Conservation (phyloP, 2,113 vertebrate genomes). For the Terrapene triunguis region DNA sequence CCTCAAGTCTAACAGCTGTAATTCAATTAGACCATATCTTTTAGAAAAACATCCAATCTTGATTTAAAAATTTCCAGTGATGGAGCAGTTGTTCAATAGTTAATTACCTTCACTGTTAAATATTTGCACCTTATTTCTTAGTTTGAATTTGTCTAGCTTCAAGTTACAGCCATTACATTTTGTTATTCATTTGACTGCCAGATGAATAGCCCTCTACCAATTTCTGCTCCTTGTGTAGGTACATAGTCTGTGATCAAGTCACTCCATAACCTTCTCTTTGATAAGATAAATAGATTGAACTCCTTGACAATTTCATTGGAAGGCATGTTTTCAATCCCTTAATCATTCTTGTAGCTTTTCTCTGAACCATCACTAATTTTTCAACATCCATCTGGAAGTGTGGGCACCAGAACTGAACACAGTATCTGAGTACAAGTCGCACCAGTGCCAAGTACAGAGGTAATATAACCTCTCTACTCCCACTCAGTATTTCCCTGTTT, state of each 20-base stretch:
- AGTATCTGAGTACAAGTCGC: neutral
- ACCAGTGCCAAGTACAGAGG: neutral
- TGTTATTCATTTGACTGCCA: neutral
- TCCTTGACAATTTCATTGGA: slow-evolving; percentile 14
- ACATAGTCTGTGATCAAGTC: neutral
- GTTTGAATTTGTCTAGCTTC: neutral
- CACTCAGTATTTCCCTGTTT: neutral
- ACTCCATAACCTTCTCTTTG: neutral
- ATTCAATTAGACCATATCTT: neutral
- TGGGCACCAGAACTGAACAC: neutral
- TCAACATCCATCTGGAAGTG: neutral
- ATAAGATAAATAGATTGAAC: slow-evolving; percentile 36
- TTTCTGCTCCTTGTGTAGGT: slow-evolving; percentile 1
- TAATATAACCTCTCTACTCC: neutral
- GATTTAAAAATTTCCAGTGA: neutral
- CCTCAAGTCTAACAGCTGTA: neutral
- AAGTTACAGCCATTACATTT: neutral
- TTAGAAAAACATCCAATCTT: neutral
- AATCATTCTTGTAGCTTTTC: slow-evolving; percentile 37
- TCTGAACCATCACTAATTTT: neutral
- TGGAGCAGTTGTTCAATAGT: neutral
- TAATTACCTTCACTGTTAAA: neutral
- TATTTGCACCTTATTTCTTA: neutral
- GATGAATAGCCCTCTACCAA: neutral
- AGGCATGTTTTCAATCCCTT: neutral